Base-by-base conservation (phyloP, 1,140 invertebrate species). In the Drosophila kepulauana region DNA sequence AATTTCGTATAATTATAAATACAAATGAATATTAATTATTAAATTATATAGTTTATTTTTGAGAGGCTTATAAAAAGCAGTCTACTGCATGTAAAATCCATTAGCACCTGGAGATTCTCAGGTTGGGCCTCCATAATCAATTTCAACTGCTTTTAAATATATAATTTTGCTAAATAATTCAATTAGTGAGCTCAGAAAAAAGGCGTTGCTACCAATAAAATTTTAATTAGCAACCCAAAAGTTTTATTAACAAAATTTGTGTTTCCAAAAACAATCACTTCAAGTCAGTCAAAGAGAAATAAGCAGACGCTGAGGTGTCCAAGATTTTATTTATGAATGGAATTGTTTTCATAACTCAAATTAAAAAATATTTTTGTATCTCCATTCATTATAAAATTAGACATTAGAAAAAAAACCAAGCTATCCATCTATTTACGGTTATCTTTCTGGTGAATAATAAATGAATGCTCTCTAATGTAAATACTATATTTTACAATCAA, bases 161-260 rank as follows among this genome's bases (percentile, higher is more conserved):
- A 75, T 56, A 56, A 58, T 35, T 65, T 54, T 33, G 68, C 54
- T 64, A 71, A 71, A 75, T 28, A 75, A 71, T 59, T 66, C 10
- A 59, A 76, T 75, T 75, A 75, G 58, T 64, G 25, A 35, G 66
- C 1, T 1, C 15, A 20, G 13, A 61, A 71, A 75, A 59, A 65
- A 48, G 46, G 43, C 38, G 45, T 59, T 62, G 38, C 54, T 38
- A 4, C 61, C 68, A 75, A 75, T 75, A 75, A 58, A 71, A 71
- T 46, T 48, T 33, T 20, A 62, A 76, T 76, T 76, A 72, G 30
- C 74, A 72, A 13, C 25, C 15, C 1, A 6, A 51, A 49, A 51
- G 7, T 5, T 8, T 10, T 15, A n/a, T 46, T 15, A 20, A 4
- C n/a, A 43, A 43, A 43, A 13, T 43, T 43, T 43, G n/a, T 43